Evolutionary conservation across 2,113 vertebrate species (phyloP), one percentile per base, ranked within the genome.

Genomic region (Halcyon senegalensis): DNA sequence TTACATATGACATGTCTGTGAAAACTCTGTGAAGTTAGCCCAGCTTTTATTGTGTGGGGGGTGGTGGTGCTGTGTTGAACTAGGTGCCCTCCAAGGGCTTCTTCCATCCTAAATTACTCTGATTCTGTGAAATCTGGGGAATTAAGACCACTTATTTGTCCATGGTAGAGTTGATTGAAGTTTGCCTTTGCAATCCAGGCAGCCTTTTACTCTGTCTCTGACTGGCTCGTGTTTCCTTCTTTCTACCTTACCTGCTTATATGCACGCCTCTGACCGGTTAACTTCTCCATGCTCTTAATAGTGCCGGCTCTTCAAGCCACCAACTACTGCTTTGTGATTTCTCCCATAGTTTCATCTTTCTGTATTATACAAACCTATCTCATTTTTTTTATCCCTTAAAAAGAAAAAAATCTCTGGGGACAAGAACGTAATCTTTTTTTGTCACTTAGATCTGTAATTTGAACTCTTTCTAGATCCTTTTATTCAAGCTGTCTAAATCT

Each of bases 401-500:
- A 53, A n/a, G n/a, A 31, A 90, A 41, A 20, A n/a, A 55, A 48
- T 74, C 93, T 9, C 80, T 91, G 18, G n/a, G 74, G n/a, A 81
- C 64, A 76, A 75, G 73, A 88, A 85, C 67, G 94, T 82, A 2
- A 28, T 84, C 59, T 90, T 87, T 35, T 33, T 33, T 24, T 93
- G 90, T 93, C 89, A 93, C 55, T 95, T 87, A 77, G 50, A 55
- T 83, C 31, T 90, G 77, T 76, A 93, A 91, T 96, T 96, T 80
- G 41, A 85, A 31, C 70, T 95, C 74, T 91, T 87, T 91, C 78
- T 94, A 27, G 30, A 93, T 94, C 74, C 75, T 83, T 91, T 85
- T 94, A 87, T 94, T 95, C 84, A 80, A 53, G 83, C 82, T 93
- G 93, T 93, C 91, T 91, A 90, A 89, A 90, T 93, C 94, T 91